Evolutionary conservation across 2,113 vertebrate genomes (phyloP).

Genomic region (Panthera uncia): DNA sequence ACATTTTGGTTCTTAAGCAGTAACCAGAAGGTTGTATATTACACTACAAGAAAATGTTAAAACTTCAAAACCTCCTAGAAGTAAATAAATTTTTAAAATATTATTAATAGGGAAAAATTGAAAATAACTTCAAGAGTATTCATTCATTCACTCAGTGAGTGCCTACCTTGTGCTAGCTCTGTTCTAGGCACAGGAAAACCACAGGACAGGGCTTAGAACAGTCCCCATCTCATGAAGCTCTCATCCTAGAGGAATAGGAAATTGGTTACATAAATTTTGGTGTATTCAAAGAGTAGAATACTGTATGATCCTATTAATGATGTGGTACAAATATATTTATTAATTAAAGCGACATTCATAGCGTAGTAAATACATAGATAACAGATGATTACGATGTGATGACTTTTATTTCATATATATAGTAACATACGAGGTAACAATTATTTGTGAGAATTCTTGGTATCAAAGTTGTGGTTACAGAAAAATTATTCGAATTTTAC

Average conservation of each 20-base stretch:
- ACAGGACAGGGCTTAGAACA: neutral
- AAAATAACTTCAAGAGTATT: neutral
- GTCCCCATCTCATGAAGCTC: neutral
- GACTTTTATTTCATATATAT: neutral
- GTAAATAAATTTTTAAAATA: neutral
- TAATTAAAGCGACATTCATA: neutral
- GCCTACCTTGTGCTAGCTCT: neutral
- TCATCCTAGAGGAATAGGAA: neutral
- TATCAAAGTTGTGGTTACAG: neutral
- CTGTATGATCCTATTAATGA: neutral
- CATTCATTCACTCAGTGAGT: neutral
- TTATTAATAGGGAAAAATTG: neutral
- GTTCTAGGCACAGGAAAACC: neutral
- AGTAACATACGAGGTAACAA: neutral
- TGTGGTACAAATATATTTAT: neutral
- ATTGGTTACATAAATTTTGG: neutral
- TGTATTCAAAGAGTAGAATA: neutral
- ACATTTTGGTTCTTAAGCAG: neutral
- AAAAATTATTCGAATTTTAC: neutral
- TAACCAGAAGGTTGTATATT: neutral
- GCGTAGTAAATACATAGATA: neutral
- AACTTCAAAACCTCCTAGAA: neutral
- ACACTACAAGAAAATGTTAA: neutral
- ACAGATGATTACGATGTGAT: neutral
- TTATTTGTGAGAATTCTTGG: neutral